Evolutionary conservation across 23 tunicate genomes (phyloP), one percentile per base, ranked within the genome.

Genomic region (Corella eumyota): DNA sequence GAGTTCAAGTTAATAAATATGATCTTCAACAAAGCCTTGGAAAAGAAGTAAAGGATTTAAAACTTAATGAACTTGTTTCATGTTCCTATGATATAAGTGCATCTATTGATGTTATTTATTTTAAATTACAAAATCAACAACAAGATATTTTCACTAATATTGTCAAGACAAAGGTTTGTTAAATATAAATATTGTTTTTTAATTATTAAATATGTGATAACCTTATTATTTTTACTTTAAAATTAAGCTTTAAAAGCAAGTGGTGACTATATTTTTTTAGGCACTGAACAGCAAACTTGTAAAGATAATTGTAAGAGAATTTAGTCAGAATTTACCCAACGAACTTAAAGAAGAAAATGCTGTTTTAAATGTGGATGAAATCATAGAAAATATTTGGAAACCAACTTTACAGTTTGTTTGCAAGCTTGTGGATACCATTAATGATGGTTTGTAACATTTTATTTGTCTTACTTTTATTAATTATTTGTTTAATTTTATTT

Each of bases 201-300:
- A 50, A 6, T 17, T 6, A 50, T 25, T 50, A 6, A 20, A 50
- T 17, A 17, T 20, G 57, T 20, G 24, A 50, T 5, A 50, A 50
- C 57, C 21, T 5, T 17, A 6, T 17, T 5, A 50, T 20, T 20
- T 50, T 51, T 17, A 51, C 21, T 51, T 51, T 27, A 51, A 17
- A 17, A 17, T 5, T 27, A 6, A 20, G 11, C 20, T 20, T 6
- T 7, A 51, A 51, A 51, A 6, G 6, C 24, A 17, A 51, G 24
- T 17, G 21, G 57, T 4, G 22, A 33, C 30, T 26, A 4, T 54
- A 54, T 54, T 54, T 4, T 4, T 2, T 54, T 4, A 54, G 60
- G 60, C 60, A 54, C 23, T 54, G 30, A 26, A 5, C 32, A 54
- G 29, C 32, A 6, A 54, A 1, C 60, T 2, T 54, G 60, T 54